Evolutionary conservation across 2,888 invertebrate genomes (phyloP).

Genomic region (Lochmaea capreae): DNA sequence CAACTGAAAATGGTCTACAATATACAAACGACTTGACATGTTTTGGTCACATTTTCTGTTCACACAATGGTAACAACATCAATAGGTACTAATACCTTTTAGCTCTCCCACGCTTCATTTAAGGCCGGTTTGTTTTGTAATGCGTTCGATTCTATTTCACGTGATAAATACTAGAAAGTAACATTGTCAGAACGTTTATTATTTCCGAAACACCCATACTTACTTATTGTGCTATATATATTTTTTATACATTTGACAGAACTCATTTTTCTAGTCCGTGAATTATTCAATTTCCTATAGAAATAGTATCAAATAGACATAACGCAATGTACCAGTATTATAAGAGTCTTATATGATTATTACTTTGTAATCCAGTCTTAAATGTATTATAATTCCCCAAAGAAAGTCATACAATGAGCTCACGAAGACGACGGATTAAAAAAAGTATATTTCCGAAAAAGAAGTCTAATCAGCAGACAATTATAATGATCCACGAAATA

Average conservation of each 20-base stretch:
- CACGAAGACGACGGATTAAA: too few relatives aligned
- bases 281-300: not conserved
- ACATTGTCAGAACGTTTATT: not conserved
- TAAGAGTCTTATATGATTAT: too few relatives aligned
- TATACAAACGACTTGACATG: constrained; percentile 29
- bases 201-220: not conserved
- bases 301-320: too few relatives aligned
- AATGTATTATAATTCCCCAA: too few relatives aligned
- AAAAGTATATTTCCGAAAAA: too few relatives aligned
- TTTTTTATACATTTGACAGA: not conserved
- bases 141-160: not conserved
- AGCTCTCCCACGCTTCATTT: constrained; percentile 32
- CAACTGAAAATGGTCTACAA: constrained; percentile 17
- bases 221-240: not conserved
- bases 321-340: too few relatives aligned
- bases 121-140: constrained; percentile 12
- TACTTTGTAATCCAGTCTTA: too few relatives aligned
- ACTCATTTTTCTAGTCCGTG: not conserved
- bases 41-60: constrained; percentile 28
- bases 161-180: not conserved
- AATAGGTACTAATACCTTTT: constrained; percentile 26
- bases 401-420: too few relatives aligned
- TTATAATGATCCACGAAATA: too few relatives aligned
- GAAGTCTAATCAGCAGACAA: too few relatives aligned
- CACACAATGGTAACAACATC: constrained; percentile 31